Evolutionary conservation across 2,888 invertebrate genomes (phyloP).

Genomic region (Chrysopilus asiliformis): DNA sequence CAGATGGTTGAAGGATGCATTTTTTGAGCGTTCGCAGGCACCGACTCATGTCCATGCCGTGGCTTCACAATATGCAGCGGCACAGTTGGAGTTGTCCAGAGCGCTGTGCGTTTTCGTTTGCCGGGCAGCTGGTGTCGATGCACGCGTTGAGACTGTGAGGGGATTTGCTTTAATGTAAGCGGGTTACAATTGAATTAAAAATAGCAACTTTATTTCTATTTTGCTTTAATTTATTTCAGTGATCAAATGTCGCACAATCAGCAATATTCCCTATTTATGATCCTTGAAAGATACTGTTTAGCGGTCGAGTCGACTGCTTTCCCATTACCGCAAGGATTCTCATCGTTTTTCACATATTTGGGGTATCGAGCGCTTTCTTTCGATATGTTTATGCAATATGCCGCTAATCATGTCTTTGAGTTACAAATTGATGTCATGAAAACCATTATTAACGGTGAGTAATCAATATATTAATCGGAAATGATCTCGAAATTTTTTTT

Average conservation of each 20-base stretch:
- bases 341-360: slow-evolving; percentile 77
- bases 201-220: slow-evolving; percentile 14
- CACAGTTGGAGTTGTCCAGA: slow-evolving; percentile 67
- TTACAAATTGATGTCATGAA: slow-evolving; percentile 80
- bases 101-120: slow-evolving; percentile 62
- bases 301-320: slow-evolving; percentile 69
- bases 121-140: slow-evolving; percentile 52
- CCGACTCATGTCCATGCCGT: slow-evolving; percentile 65
- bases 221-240: slow-evolving; percentile 35
- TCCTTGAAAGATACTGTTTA: slow-evolving; percentile 68
- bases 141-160: slow-evolving; percentile 53
- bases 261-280: slow-evolving; percentile 58
- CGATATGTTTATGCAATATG: slow-evolving; percentile 70
- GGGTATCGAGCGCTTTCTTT: slow-evolving; percentile 67
- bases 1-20: slow-evolving; percentile 35
- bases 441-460: slow-evolving; percentile 59
- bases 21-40: slow-evolving; percentile 40
- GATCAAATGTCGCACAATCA: slow-evolving; percentile 59
- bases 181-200: not conserved
- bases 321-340: slow-evolving; percentile 74
- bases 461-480: not conserved
- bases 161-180: slow-evolving; percentile 68
- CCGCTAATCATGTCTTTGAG: slow-evolving; percentile 70
- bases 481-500: not conserved
- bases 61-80: slow-evolving; percentile 66